Percentiles rank a stretch among this genome's conserved stretches.
Conservation (phyloP, 2,797 vertebrate species). For the Heteromormyrus szaboi region DNA sequence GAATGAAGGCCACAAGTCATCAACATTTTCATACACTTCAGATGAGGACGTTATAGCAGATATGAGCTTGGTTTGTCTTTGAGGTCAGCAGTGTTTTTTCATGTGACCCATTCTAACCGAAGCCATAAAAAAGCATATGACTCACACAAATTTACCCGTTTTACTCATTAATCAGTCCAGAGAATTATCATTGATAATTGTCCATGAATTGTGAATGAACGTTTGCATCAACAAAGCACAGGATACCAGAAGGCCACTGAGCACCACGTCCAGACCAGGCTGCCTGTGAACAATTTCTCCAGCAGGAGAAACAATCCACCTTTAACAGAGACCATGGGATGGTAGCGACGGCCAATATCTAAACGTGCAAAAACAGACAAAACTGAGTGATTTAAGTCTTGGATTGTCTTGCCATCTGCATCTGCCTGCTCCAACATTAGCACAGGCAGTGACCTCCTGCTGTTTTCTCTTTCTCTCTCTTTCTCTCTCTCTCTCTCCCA, state of each 20-base stretch:
- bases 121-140: neutral
- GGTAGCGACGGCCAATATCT: neutral
- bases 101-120: neutral
- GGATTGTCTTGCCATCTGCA: neutral
- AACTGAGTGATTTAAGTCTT: neutral
- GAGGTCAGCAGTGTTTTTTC: neutral
- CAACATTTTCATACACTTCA: neutral
- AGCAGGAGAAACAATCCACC: neutral
- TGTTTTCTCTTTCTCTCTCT: neutral
- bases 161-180: neutral
- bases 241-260: neutral
- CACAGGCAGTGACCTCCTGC: neutral
- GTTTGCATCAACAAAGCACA: neutral
- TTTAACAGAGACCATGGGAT: neutral
- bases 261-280: neutral
- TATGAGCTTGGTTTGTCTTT: neutral
- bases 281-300: neutral
- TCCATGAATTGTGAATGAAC: neutral
- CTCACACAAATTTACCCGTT: neutral
- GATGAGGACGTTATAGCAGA: neutral
- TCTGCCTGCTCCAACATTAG: neutral
- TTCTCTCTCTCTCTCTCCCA: neutral
- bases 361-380: neutral
- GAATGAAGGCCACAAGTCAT: neutral
- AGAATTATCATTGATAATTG: neutral